phyloP scores from a whole-genome alignment of 2,113 vertebrate genomes.

The Manacus vitellinus region DNA sequence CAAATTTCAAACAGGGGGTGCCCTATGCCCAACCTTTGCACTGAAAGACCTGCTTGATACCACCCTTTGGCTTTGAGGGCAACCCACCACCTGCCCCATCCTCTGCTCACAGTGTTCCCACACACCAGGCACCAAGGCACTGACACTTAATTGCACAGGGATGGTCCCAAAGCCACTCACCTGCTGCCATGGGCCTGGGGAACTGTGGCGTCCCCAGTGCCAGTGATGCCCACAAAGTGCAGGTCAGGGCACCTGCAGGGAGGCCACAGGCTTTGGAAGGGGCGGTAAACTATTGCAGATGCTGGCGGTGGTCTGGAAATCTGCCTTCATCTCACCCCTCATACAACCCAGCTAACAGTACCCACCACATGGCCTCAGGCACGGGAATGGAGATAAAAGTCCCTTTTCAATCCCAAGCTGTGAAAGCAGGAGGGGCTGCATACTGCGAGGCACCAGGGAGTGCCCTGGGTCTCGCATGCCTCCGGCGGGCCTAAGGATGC shows the following conservation, averaged over 20 bases:
- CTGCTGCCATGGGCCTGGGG: neutral
- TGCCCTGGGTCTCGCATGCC: neutral
- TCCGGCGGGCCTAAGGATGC: too few species aligned
- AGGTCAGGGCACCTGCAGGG: neutral
- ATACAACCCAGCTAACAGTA: rapidly evolving
- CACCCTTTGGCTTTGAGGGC: rapidly evolving
- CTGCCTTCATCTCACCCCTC: neutral
- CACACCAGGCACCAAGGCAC: rapidly evolving
- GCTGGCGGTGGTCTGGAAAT: neutral
- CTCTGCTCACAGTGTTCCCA: rapidly evolving
- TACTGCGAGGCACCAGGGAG: neutral
- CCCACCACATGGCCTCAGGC: neutral
- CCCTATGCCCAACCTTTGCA: neutral
- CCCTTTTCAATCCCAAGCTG: neutral
- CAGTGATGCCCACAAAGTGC: rapidly evolving
- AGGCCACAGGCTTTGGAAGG: neutral
- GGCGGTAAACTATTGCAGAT: rapidly evolving
- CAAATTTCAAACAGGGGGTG: neutral
- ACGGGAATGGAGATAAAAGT: rapidly evolving
- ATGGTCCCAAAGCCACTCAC: neutral
- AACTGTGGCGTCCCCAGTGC: neutral
- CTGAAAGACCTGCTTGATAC: neutral
- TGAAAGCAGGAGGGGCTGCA: neutral
- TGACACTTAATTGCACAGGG: rapidly evolving
- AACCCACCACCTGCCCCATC: neutral